A percentile compares a stretch with the other conserved stretches of the same genome.
These are phyloP conservation scores for Acleris emargana DNA, from an alignment of 2,888 invertebrate species.

Conservation along the genomic window DNA sequence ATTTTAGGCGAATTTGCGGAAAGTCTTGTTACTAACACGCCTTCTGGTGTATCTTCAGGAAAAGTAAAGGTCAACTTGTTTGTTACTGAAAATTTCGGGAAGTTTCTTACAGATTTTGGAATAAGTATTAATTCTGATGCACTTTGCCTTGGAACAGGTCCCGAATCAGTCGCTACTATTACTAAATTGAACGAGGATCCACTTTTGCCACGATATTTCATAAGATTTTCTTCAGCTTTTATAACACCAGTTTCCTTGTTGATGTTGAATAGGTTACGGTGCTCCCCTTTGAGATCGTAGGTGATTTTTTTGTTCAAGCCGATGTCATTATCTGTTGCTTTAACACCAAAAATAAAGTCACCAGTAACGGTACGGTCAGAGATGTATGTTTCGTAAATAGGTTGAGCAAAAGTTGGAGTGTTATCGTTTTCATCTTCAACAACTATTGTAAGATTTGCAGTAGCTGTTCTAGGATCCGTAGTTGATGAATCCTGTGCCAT, in stretches of 20 bases:
- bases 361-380: slow-evolving; percentile 91
- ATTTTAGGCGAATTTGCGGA: slow-evolving; percentile 92
- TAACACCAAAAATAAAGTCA: slow-evolving; percentile 95
- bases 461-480: slow-evolving; percentile 92
- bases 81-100: slow-evolving; percentile 90
- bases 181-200: slow-evolving; percentile 87
- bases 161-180: slow-evolving; percentile 92
- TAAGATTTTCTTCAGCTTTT: slow-evolving; percentile 89
- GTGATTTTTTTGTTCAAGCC: slow-evolving; percentile 91
- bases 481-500: slow-evolving; percentile 95
- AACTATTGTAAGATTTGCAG: slow-evolving; percentile 91
- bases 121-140: slow-evolving; percentile 90
- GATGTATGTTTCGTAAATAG: slow-evolving; percentile 90
- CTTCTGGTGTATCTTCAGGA: slow-evolving; percentile 91
- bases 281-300: slow-evolving; percentile 91
- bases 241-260: slow-evolving; percentile 94
- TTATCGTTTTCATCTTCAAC: slow-evolving; percentile 95
- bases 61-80: slow-evolving; percentile 89
- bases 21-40: slow-evolving; percentile 89
- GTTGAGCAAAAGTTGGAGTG: slow-evolving; percentile 89
- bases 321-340: slow-evolving; percentile 92
- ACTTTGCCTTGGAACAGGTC: slow-evolving; percentile 86
- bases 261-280: slow-evolving; percentile 90
- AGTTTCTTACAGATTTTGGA: slow-evolving; percentile 89
- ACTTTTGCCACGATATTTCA: slow-evolving; percentile 76